Evolutionary conservation across 2,113 vertebrate species (phyloP).

Genomic region (Peucedramus taeniatus): DNA sequence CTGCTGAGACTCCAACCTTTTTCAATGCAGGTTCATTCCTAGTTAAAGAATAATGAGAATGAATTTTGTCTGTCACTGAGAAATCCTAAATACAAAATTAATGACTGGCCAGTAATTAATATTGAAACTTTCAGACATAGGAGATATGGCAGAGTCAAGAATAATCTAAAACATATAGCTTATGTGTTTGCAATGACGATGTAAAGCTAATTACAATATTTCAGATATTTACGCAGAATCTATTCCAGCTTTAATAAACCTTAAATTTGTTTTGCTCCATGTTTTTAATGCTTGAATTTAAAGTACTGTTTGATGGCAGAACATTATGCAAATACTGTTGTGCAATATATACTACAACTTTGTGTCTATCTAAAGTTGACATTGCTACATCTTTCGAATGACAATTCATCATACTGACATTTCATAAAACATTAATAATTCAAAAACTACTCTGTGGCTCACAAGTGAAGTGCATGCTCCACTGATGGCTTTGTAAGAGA

Average conservation of each 20-base stretch:
- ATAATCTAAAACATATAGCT: background rate
- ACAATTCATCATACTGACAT: background rate
- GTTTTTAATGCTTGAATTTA: background rate
- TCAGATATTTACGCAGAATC: background rate
- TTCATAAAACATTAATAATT: background rate
- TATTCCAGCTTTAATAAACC: background rate
- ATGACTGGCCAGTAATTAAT: background rate
- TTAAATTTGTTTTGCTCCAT: background rate
- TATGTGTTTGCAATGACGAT: background rate
- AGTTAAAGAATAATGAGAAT: background rate
- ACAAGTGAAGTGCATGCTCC: background rate
- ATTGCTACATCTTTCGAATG: background rate
- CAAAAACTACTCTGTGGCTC: background rate
- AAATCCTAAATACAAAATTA: background rate
- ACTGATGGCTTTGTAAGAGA: background rate
- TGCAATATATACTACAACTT: background rate
- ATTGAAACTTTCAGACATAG: background rate
- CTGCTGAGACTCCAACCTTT: background rate
- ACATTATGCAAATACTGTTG: background rate
- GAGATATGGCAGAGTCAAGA: background rate
- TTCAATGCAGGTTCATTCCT: background rate
- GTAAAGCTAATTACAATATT: background rate
- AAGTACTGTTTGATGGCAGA: background rate
- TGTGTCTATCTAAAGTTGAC: background rate
- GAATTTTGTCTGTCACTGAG: background rate